Conservation (phyloP, 53 echinoderm and acorn worm species). For the Paracentrotus lividus region DNA sequence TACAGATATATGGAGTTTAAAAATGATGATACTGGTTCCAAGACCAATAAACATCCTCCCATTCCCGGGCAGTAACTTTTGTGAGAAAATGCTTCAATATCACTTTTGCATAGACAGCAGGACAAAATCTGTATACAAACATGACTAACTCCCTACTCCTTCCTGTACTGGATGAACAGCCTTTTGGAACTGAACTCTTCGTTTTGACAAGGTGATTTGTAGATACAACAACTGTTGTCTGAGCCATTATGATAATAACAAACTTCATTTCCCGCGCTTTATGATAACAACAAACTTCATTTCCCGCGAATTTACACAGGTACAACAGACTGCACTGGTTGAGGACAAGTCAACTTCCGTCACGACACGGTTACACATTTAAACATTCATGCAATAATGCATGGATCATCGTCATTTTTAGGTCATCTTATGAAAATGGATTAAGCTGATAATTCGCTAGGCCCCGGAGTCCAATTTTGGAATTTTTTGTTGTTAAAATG, state of each 20-base stretch:
- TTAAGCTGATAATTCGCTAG: not conserved
- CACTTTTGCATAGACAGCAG: no score
- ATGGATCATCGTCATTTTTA: not conserved
- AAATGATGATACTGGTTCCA: no score
- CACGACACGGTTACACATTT: constrained; percentile 9
- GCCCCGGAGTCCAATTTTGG: not conserved
- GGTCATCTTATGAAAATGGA: not conserved
- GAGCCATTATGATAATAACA: not conserved
- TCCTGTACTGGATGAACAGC: no score
- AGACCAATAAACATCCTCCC: no score
- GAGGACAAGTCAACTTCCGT: not conserved
- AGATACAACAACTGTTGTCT: constrained; percentile 6
- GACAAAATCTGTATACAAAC: no score
- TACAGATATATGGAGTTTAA: no score
- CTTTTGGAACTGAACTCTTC: no score
- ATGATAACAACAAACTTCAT: not conserved
- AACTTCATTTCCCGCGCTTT: not conserved
- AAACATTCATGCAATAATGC: not conserved
- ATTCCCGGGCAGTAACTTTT: no score
- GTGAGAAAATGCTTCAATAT: no score
- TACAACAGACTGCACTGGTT: not conserved
- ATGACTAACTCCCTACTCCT: no score
- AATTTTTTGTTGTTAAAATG: not conserved
- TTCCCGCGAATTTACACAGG: not conserved
- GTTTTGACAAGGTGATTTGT: not conserved